Conservation (phyloP, 2,113 vertebrate genomes). For the Heptranchias perlo region DNA sequence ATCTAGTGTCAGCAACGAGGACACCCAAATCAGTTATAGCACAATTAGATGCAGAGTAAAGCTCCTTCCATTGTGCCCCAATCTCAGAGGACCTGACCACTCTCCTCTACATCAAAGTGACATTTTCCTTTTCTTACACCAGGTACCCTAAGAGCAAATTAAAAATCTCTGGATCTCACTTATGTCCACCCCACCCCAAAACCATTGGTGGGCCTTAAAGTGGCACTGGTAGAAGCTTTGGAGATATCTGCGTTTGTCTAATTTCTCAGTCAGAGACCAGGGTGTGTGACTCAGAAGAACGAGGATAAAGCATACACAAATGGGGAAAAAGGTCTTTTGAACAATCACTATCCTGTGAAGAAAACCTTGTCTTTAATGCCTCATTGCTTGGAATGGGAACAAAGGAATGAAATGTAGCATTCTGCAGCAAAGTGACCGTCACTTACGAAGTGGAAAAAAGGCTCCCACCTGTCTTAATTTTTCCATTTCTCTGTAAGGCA, state of each 20-base stretch:
- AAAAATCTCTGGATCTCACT: background rate
- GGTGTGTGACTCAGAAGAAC: background rate
- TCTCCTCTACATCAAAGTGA: background rate
- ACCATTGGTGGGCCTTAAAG: background rate
- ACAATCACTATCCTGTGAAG: constrained; percentile 38
- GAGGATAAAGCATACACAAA: background rate
- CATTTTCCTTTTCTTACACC: background rate
- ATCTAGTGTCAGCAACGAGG: background rate
- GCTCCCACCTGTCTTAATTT: constrained; percentile 73
- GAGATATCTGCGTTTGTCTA: background rate
- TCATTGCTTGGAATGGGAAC: background rate
- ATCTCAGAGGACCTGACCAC: background rate
- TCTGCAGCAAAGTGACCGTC: background rate
- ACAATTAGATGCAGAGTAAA: background rate
- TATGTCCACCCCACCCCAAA: background rate
- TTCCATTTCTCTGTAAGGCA: constrained; percentile 88
- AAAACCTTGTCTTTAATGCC: constrained; percentile 21
- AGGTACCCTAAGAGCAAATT: background rate
- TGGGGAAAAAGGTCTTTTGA: background rate
- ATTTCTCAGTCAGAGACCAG: background rate
- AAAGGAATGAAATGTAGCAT: background rate
- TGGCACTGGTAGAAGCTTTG: background rate
- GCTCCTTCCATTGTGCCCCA: background rate
- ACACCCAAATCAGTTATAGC: background rate
- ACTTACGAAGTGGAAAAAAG: background rate